Evolutionary conservation across 2,888 invertebrate species (phyloP), one percentile per base, ranked within the genome.

Genomic region (Ectropis crepuscularia): DNA sequence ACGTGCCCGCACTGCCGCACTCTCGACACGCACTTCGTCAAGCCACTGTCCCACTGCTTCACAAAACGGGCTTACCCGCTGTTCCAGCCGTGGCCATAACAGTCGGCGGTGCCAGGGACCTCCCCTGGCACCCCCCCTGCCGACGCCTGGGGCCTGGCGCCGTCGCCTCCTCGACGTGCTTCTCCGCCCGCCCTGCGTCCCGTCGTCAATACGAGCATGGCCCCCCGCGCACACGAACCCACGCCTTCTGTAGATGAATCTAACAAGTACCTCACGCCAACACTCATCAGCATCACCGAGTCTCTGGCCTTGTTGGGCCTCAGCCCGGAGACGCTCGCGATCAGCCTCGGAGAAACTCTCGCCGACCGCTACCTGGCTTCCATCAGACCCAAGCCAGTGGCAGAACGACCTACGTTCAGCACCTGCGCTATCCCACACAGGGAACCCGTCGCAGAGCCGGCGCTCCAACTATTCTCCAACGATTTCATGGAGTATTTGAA

Each of bases 11-110:
- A 97, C 88, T 99, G 99, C 94, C 95, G 96, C 79, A 95, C 96
- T 58, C 94, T 96, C 78, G 99, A 99, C 92, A 96, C 97, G 61
- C 99, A 99, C 94, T 99, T 99, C 93, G 98, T 98, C 76, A 98
- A 98, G 93, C 97, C 98, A 58, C 93, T 99, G 82, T 94, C 95
- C 71, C 95, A 95, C 89, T 97, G 97, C 94, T 97, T 96, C 94
- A 95, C 96, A 80, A 96, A 96, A 90, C 95, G 95, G 93, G 93
- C 93, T 59, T 93, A 93, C 82, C 94, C 94, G 89, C 93, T 95
- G 74, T 94, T 93, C 89, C 95, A 95, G 91, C 94, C 95, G 95
- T 96, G 96, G 96, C 97, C 97, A 96, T 97, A 97, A 97, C 97
- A 95, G 94, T 93, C 95, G 94, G 96, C 94, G 94, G 94, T 94